Evolutionary conservation across 2,888 invertebrate species (phyloP).

Genomic region (Erebia palarica): DNA sequence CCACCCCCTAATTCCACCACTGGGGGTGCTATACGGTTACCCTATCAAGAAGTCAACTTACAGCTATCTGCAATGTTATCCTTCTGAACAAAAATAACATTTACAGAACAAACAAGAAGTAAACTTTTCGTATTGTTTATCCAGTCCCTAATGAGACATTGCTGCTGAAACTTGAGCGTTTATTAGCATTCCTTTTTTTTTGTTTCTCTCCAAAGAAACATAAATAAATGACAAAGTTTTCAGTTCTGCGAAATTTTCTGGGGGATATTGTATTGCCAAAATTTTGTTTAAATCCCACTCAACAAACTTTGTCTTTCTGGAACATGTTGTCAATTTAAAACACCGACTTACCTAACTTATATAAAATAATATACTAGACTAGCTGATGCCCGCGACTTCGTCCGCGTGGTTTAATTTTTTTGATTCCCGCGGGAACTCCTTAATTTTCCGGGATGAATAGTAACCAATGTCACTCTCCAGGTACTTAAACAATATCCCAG

Average conservation of each 20-base stretch:
- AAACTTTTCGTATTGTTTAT: slow-evolving; percentile 30
- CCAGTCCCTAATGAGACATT: slow-evolving; percentile 33
- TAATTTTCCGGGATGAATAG: too few relatives aligned
- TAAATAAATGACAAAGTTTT: slow-evolving; percentile 4
- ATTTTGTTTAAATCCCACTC: not conserved
- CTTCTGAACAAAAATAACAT: slow-evolving; percentile 20
- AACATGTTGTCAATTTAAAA: not conserved
- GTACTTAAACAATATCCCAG: too few relatives aligned
- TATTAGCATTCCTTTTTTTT: slow-evolving; percentile 27
- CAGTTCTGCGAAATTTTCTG: not conserved
- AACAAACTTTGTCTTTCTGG: not conserved
- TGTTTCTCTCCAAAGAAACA: slow-evolving; percentile 13
- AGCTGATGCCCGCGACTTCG: too few relatives aligned
- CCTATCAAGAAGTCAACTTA: not conserved
- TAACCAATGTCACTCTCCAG: too few relatives aligned
- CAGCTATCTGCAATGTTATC: slow-evolving; percentile 23
- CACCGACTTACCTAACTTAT: too few relatives aligned
- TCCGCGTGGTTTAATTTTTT: too few relatives aligned
- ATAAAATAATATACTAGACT: too few relatives aligned
- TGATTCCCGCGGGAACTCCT: too few relatives aligned
- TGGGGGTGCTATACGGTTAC: not conserved
- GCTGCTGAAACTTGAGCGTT: slow-evolving; percentile 23
- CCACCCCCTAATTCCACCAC: too few relatives aligned
- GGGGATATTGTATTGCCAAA: not conserved
- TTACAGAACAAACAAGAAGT: slow-evolving; percentile 28